A percentile compares a stretch with the other conserved stretches of the same genome.
phyloP scores from a whole-genome alignment of 2,888 invertebrate species.

The Xestia sexstrigata region DNA sequence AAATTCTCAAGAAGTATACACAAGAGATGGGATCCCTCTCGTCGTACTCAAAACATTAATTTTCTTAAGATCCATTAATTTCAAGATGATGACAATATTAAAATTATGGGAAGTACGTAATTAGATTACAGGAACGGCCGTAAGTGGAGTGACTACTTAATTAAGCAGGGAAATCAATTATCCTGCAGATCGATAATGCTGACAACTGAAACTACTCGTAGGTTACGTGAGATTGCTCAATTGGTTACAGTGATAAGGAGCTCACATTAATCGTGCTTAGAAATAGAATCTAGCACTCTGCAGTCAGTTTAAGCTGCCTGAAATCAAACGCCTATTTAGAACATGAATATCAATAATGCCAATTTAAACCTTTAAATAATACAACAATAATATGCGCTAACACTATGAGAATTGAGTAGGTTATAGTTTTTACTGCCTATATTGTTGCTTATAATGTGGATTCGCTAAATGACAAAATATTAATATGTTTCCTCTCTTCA shows the following conservation, averaged over 20 bases:
- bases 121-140: conserved; percentile 55
- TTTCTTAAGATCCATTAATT: conserved; percentile 63
- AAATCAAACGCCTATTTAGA: not conserved
- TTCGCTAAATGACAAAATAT: not conserved
- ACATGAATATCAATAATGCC: not conserved
- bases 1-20: conserved; percentile 27
- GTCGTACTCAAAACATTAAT: conserved; percentile 54
- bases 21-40: conserved; percentile 40
- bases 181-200: conserved; percentile 27
- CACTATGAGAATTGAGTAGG: not conserved
- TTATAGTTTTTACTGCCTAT: not conserved
- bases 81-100: conserved; percentile 63
- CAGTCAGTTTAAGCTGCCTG: not conserved
- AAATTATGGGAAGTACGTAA: conserved; percentile 59
- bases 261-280: conserved; percentile 2
- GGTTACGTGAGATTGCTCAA: conserved; percentile 5
- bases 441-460: not conserved
- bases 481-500: not conserved
- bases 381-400: not conserved
- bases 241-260: too few relatives aligned
- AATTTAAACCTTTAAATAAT: not conserved
- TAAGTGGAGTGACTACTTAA: conserved; percentile 57
- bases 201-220: conserved; percentile 29
- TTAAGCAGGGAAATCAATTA: conserved; percentile 64
- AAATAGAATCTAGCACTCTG: not conserved